phyloP scores from a whole-genome alignment of 2,797 vertebrate species.

The Chelmon rostratus region DNA sequence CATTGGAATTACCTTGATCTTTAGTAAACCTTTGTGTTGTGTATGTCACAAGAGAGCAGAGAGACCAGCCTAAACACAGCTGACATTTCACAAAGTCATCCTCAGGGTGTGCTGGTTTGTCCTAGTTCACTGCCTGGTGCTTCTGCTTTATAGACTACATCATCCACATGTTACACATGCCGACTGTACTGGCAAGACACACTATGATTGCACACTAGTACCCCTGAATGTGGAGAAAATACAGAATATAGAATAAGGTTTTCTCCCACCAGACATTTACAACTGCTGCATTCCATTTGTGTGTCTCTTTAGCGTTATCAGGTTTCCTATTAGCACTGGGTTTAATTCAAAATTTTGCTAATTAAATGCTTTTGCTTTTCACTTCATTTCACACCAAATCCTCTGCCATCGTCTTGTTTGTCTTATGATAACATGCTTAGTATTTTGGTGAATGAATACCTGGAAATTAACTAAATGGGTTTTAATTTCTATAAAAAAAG shows the following conservation, averaged over 20 bases:
- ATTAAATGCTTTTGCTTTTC: too few species aligned
- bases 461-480: too few species aligned
- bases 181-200: neutral
- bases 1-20: neutral
- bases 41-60: neutral
- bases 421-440: too few species aligned
- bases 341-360: too few species aligned
- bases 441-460: too few species aligned
- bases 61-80: conserved; percentile 2
- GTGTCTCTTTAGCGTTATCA: too few species aligned
- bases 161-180: neutral
- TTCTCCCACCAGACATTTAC: neutral
- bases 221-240: neutral
- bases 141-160: neutral
- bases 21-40: neutral
- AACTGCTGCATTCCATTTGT: neutral
- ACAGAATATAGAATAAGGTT: neutral
- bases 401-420: too few species aligned
- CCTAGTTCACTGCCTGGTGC: neutral
- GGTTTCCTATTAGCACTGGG: too few species aligned
- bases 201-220: neutral
- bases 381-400: too few species aligned
- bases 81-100: conserved; percentile 7
- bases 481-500: too few species aligned
- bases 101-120: conserved; percentile 4